Evolutionary conservation across 2,797 vertebrate species (phyloP).

Genomic region (Glossophaga mutica): DNA sequence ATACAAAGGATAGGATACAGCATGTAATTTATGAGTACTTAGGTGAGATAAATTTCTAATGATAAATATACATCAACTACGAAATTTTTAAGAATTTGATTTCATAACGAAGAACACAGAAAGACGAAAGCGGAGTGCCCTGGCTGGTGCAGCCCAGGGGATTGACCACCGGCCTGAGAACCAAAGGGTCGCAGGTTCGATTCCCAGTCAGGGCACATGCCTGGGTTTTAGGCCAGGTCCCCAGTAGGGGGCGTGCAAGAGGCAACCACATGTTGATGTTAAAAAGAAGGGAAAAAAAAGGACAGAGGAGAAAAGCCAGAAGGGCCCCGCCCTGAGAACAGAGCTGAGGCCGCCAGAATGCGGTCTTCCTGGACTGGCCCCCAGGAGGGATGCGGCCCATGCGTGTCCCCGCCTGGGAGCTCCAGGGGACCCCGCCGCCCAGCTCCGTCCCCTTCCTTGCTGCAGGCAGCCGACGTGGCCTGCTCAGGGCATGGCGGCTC

Average conservation of each 20-base stretch:
- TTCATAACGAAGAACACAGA: neutral
- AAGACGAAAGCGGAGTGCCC: neutral
- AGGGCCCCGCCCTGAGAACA: neutral
- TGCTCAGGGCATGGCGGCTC: rapidly evolving
- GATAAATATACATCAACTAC: neutral
- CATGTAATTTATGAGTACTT: neutral
- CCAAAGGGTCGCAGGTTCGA: too few species aligned
- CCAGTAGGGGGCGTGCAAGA: too few species aligned
- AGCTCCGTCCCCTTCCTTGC: too few species aligned
- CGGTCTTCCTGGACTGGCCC: rapidly evolving
- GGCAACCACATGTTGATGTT: too few species aligned
- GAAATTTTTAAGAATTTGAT: neutral
- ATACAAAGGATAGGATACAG: neutral
- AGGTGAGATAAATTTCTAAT: neutral
- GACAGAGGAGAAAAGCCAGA: neutral
- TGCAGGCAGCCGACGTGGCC: rapidly evolving
- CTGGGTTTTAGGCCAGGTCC: too few species aligned
- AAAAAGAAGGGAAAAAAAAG: neutral
- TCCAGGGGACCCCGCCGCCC: neutral
- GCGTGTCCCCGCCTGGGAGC: neutral
- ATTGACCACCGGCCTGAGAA: too few species aligned
- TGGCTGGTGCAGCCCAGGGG: too few species aligned
- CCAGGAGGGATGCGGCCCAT: too few species aligned
- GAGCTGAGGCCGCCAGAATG: neutral
- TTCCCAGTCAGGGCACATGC: too few species aligned